Conservation (phyloP, 2,113 vertebrate species). For the Bos javanicus region DNA sequence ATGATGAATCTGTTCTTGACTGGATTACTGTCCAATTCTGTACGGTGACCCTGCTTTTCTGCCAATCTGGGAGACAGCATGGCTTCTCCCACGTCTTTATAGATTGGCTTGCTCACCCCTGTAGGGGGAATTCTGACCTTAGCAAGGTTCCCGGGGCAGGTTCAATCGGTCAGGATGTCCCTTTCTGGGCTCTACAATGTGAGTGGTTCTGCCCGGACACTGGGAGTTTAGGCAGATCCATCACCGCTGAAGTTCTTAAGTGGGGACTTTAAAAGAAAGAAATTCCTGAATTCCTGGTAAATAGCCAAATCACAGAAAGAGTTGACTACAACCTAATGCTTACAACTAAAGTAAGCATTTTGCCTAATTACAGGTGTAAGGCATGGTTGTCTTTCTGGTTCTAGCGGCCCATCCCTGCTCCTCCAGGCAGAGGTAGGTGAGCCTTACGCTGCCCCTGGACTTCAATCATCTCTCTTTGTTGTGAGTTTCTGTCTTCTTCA, state of each 20-base stretch:
- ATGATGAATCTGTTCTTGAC: not conserved
- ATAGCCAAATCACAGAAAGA: constrained; percentile 14
- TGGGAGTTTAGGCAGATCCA: not conserved
- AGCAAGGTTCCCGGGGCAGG: not conserved
- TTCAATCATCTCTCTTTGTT: not conserved
- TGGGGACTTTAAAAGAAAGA: not conserved
- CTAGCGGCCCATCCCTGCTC: not conserved
- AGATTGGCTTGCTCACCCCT: not conserved
- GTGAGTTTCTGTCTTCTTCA: not conserved
- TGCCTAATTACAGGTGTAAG: constrained; percentile 41
- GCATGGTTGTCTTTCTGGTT: constrained; percentile 28
- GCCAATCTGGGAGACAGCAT: not conserved
- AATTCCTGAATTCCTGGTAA: not conserved
- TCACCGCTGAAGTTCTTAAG: not conserved
- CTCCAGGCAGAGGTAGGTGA: not conserved
- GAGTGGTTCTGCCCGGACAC: not conserved
- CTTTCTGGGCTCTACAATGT: not conserved
- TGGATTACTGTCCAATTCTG: not conserved
- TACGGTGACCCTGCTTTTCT: not conserved
- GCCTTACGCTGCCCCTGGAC: not conserved
- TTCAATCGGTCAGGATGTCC: not conserved
- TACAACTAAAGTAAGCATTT: constrained; percentile 41
- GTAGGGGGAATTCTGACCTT: not conserved
- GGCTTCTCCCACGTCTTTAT: not conserved
- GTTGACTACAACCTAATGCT: not conserved